These are phyloP conservation scores for Calvadosia cruxmelitensis DNA, from an alignment of 30 jellyfish, hydroid and myxozoan genomes.

Conservation along the genomic window DNA sequence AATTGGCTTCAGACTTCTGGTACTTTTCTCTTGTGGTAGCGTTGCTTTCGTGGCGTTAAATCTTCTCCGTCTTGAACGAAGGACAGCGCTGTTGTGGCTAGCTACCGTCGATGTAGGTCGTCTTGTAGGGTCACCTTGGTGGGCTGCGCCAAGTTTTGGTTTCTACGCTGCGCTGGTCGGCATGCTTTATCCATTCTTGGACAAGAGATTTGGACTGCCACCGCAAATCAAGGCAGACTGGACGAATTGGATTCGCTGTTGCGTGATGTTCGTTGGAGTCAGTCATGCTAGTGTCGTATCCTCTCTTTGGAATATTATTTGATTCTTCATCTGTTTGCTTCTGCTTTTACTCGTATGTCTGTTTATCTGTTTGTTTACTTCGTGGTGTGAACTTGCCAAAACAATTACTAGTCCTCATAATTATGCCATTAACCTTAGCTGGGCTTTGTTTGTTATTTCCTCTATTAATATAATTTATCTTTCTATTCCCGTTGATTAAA, in stretches of 20 bases:
- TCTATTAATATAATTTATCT: too few species aligned
- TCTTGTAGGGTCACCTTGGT: slow-evolving; percentile 30
- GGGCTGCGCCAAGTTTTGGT: slow-evolving; percentile 53
- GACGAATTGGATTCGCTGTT: slow-evolving; percentile 54
- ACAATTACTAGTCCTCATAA: too few species aligned
- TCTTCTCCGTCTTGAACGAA: slow-evolving; percentile 11
- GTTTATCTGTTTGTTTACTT: too few species aligned
- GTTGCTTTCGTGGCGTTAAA: slow-evolving; percentile 24
- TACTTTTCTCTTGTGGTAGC: slow-evolving; percentile 45
- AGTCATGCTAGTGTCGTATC: slow-evolving; percentile 60
- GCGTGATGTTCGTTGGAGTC: slow-evolving; percentile 43
- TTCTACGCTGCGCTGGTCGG: slow-evolving; percentile 49
- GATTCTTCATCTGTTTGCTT: too few species aligned
- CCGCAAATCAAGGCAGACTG: slow-evolving; percentile 44
- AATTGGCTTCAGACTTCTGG: slow-evolving; percentile 37
- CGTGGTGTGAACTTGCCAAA: too few species aligned
- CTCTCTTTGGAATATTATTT: slow-evolving; percentile 6
- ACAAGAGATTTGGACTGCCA: slow-evolving; percentile 39
- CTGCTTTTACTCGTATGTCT: too few species aligned
- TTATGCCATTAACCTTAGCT: too few species aligned
- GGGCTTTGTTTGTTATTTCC: too few species aligned
- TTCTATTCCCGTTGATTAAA: too few species aligned
- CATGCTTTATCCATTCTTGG: slow-evolving; percentile 50
- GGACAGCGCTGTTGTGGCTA: background rate
- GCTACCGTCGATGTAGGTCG: background rate